phyloP scores from a whole-genome alignment of 2,797 vertebrate species.

The Phyllotis vaccarum region DNA sequence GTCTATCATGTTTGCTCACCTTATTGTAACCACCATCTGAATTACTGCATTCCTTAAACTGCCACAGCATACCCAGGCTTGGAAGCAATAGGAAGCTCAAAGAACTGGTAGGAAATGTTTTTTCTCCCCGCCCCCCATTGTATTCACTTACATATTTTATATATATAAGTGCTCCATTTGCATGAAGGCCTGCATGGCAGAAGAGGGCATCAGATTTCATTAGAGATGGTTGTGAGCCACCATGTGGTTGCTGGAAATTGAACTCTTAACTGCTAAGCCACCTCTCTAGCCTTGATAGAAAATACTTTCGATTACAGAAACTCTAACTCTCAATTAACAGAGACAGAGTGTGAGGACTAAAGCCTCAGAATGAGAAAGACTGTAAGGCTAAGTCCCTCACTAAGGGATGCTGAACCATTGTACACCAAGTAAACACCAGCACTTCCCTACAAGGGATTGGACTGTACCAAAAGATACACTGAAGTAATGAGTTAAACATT shows the following conservation, averaged over 20 bases:
- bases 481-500: slow-evolving; percentile 20
- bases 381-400: not conserved
- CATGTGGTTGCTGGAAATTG: not conserved
- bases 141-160: not conserved
- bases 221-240: not conserved
- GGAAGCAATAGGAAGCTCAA: not conserved
- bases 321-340: not conserved
- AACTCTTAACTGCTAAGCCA: not conserved
- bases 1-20: not conserved
- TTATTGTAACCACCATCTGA: slow-evolving; percentile 11
- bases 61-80: not conserved
- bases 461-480: not conserved
- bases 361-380: not conserved
- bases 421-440: not conserved
- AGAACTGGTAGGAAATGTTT: not conserved
- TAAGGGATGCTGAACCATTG: not conserved
- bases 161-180: not conserved
- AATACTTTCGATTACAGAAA: not conserved
- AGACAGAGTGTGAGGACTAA: not conserved
- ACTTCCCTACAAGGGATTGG: not conserved
- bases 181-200: not conserved
- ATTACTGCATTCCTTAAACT: not conserved
- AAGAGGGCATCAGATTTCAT: not conserved
- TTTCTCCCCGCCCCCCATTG: not conserved
- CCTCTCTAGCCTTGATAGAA: not conserved